Percentiles rank a stretch among this genome's conserved stretches.
phyloP scores from a whole-genome alignment of 2,888 invertebrate genomes.

The Torymus tubicola region DNA sequence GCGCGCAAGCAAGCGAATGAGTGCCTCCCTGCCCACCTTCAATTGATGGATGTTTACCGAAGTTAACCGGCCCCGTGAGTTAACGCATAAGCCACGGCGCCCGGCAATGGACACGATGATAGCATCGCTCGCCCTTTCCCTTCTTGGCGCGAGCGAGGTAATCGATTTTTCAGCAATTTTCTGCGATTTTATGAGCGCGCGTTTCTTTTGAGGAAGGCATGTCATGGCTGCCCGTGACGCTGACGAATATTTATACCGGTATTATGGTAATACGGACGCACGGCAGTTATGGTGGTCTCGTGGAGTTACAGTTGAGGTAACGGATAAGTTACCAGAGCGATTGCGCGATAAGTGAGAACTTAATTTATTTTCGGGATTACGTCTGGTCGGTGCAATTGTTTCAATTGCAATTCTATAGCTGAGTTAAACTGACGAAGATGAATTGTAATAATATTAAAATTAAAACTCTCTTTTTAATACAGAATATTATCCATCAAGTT shows the following conservation, averaged over 20 bases:
- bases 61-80: conserved; percentile 50
- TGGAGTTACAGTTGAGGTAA: neutral
- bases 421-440: no score
- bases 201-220: neutral
- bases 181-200: conserved; percentile 44
- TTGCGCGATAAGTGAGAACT: conserved; percentile 20
- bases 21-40: conserved; percentile 58
- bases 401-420: no score
- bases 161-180: conserved; percentile 56
- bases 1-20: neutral
- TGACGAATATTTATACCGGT: conserved; percentile 28
- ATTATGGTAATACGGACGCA: conserved; percentile 18
- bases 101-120: conserved; percentile 18
- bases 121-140: conserved; percentile 26
- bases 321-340: neutral
- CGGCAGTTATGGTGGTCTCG: neutral
- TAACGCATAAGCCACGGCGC: neutral
- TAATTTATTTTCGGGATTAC: conserved; percentile 19
- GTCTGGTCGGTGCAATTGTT: no score
- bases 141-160: conserved; percentile 12
- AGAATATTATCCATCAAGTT: no score
- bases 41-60: conserved; percentile 75
- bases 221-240: neutral
- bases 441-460: no score
- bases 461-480: no score